A percentile compares a stretch with the other conserved stretches of the same genome.
Conservation (phyloP, 2,113 vertebrate species). For the Triplophysa siluroides region DNA sequence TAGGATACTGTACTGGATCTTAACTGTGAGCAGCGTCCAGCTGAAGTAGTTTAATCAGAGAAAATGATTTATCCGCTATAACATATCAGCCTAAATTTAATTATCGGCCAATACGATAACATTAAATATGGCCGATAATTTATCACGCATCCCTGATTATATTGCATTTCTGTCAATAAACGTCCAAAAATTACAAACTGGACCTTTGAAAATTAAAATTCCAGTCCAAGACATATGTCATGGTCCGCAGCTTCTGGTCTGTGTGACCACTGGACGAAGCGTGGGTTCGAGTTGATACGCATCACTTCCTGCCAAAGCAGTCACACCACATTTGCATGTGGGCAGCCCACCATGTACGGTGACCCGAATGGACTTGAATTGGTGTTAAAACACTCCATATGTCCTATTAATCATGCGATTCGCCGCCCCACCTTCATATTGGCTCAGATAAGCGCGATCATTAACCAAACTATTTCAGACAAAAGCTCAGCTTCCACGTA, state of each 20-base stretch:
- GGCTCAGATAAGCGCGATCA: not conserved
- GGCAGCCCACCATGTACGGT: not conserved
- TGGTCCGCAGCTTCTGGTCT: not conserved
- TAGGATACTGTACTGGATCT: too few species aligned
- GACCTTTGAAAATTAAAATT: not conserved
- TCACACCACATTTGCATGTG: constrained; percentile 34
- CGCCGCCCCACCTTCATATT: not conserved
- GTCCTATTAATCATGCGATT: constrained; percentile 34
- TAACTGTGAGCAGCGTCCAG: too few species aligned
- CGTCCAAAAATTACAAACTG: too few species aligned
- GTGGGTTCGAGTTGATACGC: not conserved
- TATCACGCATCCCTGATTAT: too few species aligned
- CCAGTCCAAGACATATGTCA: not conserved
- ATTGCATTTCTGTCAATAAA: too few species aligned
- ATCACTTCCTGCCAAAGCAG: constrained; percentile 19
- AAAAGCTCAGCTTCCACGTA: too few species aligned
- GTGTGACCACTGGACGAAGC: not conserved
- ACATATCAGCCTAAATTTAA: too few species aligned
- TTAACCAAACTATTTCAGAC: constrained; percentile 13
- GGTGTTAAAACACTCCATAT: constrained; percentile 28
- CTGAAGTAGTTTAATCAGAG: too few species aligned
- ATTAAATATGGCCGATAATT: too few species aligned
- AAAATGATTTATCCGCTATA: too few species aligned
- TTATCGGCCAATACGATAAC: too few species aligned
- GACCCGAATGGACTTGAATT: constrained; percentile 21